Base-by-base conservation (phyloP, 2,113 vertebrate species). In the Chamaea fasciata region DNA sequence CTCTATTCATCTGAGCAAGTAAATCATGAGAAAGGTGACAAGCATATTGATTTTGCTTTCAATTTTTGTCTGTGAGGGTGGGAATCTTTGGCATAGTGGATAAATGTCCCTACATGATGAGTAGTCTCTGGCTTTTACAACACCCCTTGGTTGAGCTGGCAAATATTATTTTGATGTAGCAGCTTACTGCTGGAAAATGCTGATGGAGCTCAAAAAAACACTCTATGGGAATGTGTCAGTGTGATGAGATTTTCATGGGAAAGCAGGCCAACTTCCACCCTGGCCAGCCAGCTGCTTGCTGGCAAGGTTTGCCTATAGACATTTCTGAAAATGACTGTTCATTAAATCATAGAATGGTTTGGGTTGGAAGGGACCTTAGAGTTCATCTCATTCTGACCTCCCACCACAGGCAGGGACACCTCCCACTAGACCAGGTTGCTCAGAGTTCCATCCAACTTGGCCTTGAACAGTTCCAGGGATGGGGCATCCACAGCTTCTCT, bases 311-410 rank as follows among this genome's bases (percentile, higher is more conserved):
- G 12, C 27, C 20, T 63, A 6, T 21, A 47, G 57, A 35, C 5
- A 0, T 59, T 78, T 83, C 27, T 75, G 63, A 75, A 85, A 87
- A 71, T 46, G 1, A 19, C 15, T 49, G 13, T 71, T 79, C 65
- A 28, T 59, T 24, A 23, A 67, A 52, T 74, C 26, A 28, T 11
- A 21, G 33, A 81, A 67, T 59, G 15, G 15, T 67, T 67, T 59
- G 28, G 24, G 33, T 30, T 46, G 46, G 44, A 67, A 52, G 23
- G 13, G 19, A 44, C 44, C 23, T 59, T 9, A 59, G 53, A 46
- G 23, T n/a, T 30, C 28, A 26, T 39, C 53, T 16, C 0, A 0
- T 74, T 82, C 28, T 5, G 19, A 3, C 11, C 30, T 57, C 23
- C 30, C 41, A 18, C 11, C 47, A 35, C 19, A n/a, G 47, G 11